phyloP scores from a whole-genome alignment of 2,888 invertebrate genomes.

The Dendrolimus pini region DNA sequence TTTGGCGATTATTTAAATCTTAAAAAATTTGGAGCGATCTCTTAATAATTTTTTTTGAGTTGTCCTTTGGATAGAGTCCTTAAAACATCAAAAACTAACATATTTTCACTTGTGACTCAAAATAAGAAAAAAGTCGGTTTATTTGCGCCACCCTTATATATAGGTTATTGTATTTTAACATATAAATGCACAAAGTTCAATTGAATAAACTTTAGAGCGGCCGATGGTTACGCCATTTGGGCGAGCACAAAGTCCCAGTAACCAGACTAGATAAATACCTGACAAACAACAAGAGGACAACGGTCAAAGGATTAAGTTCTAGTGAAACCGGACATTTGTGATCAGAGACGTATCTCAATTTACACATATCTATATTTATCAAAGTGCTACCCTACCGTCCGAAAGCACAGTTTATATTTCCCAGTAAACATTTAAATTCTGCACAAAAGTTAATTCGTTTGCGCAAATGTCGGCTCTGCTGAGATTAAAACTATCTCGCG shows the following conservation, averaged over 20 bases:
- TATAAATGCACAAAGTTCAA: too few species aligned
- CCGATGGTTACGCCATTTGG: too few species aligned
- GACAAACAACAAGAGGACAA: conserved; percentile 30
- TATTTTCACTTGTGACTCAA: too few species aligned
- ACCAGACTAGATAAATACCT: conserved; percentile 20
- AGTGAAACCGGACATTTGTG: conserved; percentile 50
- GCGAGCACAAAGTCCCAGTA: conserved; percentile 7
- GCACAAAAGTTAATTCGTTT: background rate
- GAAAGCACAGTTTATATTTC: conserved; percentile 9
- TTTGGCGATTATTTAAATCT: too few species aligned
- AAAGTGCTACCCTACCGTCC: conserved; percentile 20
- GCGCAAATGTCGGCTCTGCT: background rate
- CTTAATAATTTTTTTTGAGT: too few species aligned
- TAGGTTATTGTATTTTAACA: too few species aligned
- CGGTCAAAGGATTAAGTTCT: conserved; percentile 51
- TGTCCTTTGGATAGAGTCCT: too few species aligned
- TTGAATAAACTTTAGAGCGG: too few species aligned
- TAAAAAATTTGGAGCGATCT: too few species aligned
- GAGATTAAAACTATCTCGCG: conserved; percentile 1
- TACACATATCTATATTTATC: conserved; percentile 53
- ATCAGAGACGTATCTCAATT: conserved; percentile 30
- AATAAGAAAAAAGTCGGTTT: too few species aligned
- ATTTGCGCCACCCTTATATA: too few species aligned
- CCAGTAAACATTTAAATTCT: background rate
- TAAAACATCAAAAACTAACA: too few species aligned